Evolutionary conservation across 2,113 vertebrate species (phyloP).

Genomic region (Zosterops pallidus): DNA sequence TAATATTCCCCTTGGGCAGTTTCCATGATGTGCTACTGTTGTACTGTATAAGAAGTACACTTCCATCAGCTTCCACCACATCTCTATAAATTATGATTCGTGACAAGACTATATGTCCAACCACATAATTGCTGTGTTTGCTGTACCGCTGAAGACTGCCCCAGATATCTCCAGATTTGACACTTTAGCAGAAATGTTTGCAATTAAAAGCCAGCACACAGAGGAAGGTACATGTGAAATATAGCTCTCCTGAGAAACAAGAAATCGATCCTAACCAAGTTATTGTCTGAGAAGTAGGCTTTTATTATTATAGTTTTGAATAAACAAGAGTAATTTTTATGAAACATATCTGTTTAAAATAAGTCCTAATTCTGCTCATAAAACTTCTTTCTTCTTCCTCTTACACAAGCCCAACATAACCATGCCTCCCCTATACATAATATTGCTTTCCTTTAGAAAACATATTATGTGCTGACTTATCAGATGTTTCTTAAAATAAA

Average conservation of each 20-base stretch:
- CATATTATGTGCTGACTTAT: not conserved
- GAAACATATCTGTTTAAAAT: not conserved
- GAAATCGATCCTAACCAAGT: not conserved
- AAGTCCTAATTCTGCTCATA: not conserved
- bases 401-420: not conserved
- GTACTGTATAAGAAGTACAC: not conserved
- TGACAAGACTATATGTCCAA: not conserved
- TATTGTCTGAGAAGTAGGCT: not conserved
- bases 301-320: not conserved
- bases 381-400: not conserved
- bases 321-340: not conserved
- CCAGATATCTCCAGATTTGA: not conserved
- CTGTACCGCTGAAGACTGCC: not conserved
- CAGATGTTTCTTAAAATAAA: not conserved
- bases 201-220: not conserved
- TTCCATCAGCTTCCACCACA: not conserved
- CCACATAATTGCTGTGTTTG: not conserved
- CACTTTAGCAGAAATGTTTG: not conserved
- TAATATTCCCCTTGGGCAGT: not conserved
- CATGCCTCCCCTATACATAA: not conserved
- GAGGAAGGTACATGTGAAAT: not conserved
- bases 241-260: not conserved
- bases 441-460: not conserved
- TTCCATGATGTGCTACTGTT: not conserved
- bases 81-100: not conserved